These are phyloP conservation scores for Cephalotes varians DNA, from an alignment of 2,888 invertebrate genomes.

Conservation along the genomic window DNA sequence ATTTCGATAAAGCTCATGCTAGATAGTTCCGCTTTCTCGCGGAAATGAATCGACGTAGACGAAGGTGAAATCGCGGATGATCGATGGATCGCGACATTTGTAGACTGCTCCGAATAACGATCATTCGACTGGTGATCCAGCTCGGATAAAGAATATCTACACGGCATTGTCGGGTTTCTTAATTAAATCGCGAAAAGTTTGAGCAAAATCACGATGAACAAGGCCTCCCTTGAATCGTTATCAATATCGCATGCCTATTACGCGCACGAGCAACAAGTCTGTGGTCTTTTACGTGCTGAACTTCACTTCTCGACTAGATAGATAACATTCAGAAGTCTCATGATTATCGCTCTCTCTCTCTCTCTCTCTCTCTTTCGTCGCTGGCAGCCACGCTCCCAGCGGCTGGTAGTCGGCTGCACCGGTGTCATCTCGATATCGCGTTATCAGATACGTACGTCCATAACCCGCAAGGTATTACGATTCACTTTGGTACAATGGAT, in stretches of 20 bases:
- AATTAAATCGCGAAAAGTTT: conserved; percentile 7
- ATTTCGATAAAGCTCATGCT: conserved; percentile 47
- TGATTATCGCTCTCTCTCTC: conserved; percentile 72
- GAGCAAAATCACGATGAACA: not conserved
- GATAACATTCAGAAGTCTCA: conserved; percentile 69
- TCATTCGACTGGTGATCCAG: not conserved
- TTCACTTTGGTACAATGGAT: conserved; percentile 78
- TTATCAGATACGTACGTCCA: conserved; percentile 77
- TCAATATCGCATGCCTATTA: conserved; percentile 44
- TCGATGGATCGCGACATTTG: conserved; percentile 60
- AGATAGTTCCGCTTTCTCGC: conserved; percentile 53
- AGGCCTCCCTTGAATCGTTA: not conserved
- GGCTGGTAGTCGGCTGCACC: conserved; percentile 70
- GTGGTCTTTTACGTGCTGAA: conserved; percentile 41
- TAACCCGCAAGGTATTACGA: conserved; percentile 76
- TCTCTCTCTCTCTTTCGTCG: conserved; percentile 69
- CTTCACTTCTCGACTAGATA: conserved; percentile 48
- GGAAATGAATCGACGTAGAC: conserved; percentile 49
- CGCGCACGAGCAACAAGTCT: conserved; percentile 50
- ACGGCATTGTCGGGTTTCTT: not conserved
- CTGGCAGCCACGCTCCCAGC: conserved; percentile 64
- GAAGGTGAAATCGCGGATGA: conserved; percentile 57
- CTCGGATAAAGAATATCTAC: not conserved
- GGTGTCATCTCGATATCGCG: conserved; percentile 78
- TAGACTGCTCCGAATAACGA: conserved; percentile 29